phyloP scores from a whole-genome alignment of 2,888 invertebrate species.

The Scaptomyza cyrtandrae region DNA sequence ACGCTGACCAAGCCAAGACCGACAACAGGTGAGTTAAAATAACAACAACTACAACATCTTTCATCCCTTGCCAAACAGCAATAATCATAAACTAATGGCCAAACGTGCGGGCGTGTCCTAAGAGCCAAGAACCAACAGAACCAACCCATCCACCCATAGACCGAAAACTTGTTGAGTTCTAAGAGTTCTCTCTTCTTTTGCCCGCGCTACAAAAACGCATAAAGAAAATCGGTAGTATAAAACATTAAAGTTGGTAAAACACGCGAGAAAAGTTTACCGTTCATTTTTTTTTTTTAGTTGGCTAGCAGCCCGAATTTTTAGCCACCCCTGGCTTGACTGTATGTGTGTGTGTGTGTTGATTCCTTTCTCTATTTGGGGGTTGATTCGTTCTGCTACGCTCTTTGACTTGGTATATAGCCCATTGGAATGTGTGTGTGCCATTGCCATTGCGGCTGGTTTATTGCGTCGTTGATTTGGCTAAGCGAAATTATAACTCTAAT shows the following conservation, averaged over 20 bases:
- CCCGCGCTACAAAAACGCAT: constrained; percentile 42
- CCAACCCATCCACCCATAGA: neutral
- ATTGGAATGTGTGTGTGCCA: constrained; percentile 68
- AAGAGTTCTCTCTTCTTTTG: constrained; percentile 17
- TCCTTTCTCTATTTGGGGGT: constrained; percentile 48
- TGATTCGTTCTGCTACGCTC: constrained; percentile 43
- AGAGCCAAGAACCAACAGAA: constrained; percentile 21
- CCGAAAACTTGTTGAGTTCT: constrained; percentile 66
- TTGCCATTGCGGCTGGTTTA: constrained; percentile 66
- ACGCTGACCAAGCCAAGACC: constrained; percentile 66
- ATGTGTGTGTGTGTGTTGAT: constrained; percentile 11
- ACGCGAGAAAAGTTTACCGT: constrained; percentile 68
- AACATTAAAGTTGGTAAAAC: constrained; percentile 75
- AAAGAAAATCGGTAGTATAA: constrained; percentile 71
- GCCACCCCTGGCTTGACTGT: constrained; percentile 36
- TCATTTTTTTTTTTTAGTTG: constrained; percentile 26
- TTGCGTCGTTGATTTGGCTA: constrained; percentile 78
- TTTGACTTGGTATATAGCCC: constrained; percentile 53
- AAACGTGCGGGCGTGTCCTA: constrained; percentile 64
- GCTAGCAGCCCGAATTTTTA: constrained; percentile 32
- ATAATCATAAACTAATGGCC: constrained; percentile 71
- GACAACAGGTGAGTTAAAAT: constrained; percentile 79
- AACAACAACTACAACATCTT: neutral
- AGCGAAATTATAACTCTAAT: constrained; percentile 75
- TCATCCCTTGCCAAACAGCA: constrained; percentile 39